Conservation (phyloP, 2,797 vertebrate species). For the Tiaroga cobitis region DNA sequence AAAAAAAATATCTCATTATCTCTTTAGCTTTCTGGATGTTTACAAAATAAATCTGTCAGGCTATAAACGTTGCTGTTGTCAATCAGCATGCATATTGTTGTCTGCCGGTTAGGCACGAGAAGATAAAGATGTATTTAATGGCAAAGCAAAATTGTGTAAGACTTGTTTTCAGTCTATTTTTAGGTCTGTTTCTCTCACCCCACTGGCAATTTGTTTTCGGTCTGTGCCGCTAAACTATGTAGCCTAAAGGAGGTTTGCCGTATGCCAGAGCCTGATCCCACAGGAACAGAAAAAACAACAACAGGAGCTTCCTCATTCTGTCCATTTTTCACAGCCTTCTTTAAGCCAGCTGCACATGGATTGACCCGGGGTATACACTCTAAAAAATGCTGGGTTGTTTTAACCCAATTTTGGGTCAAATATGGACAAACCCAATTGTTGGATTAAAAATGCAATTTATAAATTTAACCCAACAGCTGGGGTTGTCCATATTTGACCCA, state of each 20-base stretch:
- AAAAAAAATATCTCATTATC: neutral
- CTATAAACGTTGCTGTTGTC: neutral
- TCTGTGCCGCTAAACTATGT: neutral
- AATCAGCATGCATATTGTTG: neutral
- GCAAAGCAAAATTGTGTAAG: neutral
- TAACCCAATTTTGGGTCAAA: too few species aligned
- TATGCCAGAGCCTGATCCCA: neutral
- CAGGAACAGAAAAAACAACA: neutral
- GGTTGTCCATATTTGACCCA: too few species aligned
- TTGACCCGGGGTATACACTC: neutral
- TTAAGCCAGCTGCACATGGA: neutral
- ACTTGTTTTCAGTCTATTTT: neutral
- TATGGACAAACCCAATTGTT: too few species aligned
- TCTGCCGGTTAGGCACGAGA: too few species aligned
- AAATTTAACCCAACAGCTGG: too few species aligned
- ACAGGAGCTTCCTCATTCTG: constrained; percentile 10
- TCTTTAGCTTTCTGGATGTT: neutral
- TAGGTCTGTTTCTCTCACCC: constrained; percentile 3
- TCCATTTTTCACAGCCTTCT: neutral
- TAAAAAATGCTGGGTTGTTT: too few species aligned
- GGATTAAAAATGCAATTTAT: too few species aligned
- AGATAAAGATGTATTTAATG: neutral
- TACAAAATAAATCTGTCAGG: neutral
- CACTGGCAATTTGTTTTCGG: neutral
- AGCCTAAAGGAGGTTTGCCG: neutral